These are phyloP conservation scores for Craniophora ligustri DNA, from an alignment of 2,888 invertebrate species.

Conservation along the genomic window DNA sequence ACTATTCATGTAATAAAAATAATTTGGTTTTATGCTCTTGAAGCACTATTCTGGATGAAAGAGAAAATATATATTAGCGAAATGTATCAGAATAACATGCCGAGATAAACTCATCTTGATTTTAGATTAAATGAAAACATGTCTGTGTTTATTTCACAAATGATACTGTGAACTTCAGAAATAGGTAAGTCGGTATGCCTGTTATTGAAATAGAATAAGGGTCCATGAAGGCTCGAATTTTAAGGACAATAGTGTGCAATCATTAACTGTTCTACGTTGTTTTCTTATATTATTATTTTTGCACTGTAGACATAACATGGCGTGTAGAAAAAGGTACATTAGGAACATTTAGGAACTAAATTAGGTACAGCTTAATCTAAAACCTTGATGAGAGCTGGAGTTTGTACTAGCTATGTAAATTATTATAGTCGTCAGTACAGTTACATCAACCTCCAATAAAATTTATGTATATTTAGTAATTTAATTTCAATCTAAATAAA, in stretches of 20 bases:
- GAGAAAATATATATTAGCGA: conserved; percentile 2
- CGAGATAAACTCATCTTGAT: conserved; percentile 5
- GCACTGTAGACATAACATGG: too few species aligned
- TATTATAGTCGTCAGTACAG: too few species aligned
- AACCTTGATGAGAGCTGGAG: too few species aligned
- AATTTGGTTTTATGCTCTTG: neutral
- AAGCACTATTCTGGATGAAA: neutral
- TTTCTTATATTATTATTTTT: too few species aligned
- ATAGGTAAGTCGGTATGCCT: neutral
- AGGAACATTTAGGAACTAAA: too few species aligned
- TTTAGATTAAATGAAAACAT: conserved; percentile 37
- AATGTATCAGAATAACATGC: conserved; percentile 12
- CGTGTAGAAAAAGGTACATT: too few species aligned
- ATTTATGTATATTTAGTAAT: too few species aligned
- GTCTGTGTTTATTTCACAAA: conserved; percentile 21
- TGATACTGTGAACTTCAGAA: conserved; percentile 12
- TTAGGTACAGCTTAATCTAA: too few species aligned
- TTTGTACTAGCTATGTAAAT: too few species aligned
- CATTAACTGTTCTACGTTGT: too few species aligned
- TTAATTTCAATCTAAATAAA: too few species aligned
- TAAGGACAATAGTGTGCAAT: neutral
- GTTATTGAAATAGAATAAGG: neutral
- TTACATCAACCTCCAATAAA: too few species aligned
- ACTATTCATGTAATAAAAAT: neutral
- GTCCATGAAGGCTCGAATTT: neutral